phyloP scores from a whole-genome alignment of 2,888 invertebrate genomes.

The Conus canariensis region DNA sequence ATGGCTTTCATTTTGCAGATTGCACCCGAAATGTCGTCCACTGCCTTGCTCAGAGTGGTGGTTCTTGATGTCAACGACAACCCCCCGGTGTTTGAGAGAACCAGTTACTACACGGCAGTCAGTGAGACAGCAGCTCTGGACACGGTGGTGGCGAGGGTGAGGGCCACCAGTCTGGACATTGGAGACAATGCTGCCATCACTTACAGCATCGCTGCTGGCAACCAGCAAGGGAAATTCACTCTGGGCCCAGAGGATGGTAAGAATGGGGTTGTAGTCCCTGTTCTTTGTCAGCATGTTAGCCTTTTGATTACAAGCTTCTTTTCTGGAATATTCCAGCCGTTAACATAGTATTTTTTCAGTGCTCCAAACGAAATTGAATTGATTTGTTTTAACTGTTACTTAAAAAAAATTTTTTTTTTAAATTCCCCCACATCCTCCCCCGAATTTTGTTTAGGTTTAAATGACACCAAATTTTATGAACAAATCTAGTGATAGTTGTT shows the following conservation, averaged over 20 bases:
- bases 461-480: too few relatives aligned
- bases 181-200: conserved; percentile 95
- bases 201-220: conserved; percentile 72
- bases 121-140: conserved; percentile 88
- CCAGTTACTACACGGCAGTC: conserved; percentile 88
- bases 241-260: conserved; percentile 71
- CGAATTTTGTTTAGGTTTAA: too few relatives aligned
- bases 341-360: too few relatives aligned
- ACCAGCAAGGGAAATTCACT: conserved; percentile 70
- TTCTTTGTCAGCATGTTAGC: background rate
- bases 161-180: conserved; percentile 94
- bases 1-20: conserved; percentile 54
- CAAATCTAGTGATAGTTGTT: too few relatives aligned
- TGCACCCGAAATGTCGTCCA: conserved; percentile 64
- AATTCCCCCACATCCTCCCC: too few relatives aligned
- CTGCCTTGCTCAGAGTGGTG: conserved; percentile 61
- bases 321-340: too few relatives aligned
- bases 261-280: background rate
- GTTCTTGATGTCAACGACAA: conserved; percentile 93
- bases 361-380: too few relatives aligned
- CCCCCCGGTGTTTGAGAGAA: conserved; percentile 93
- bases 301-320: background rate
- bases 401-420: too few relatives aligned
- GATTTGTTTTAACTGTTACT: too few relatives aligned
- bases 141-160: conserved; percentile 89